Conservation (phyloP, 2,113 vertebrate genomes). For the Oryzias javanicus region DNA sequence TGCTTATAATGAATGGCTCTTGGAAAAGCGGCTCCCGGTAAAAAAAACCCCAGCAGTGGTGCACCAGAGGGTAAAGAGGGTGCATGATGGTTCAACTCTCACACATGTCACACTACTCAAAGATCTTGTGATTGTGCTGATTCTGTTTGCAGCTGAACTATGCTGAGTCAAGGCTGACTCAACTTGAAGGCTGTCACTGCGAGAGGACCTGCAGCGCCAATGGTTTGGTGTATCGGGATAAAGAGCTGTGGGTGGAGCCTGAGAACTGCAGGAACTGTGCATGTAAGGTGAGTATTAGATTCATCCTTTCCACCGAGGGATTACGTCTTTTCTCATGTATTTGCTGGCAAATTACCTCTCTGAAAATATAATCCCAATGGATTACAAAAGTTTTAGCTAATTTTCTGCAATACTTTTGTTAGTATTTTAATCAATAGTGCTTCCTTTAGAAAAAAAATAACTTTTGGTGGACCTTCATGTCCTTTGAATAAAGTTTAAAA, state of each 20-base stretch:
- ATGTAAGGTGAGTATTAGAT: slow-evolving; percentile 82
- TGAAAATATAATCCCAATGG: no score
- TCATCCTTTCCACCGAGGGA: neutral
- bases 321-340: neutral
- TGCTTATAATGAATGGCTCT: slow-evolving; percentile 39
- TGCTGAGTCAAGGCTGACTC: slow-evolving; percentile 91
- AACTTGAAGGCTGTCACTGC: slow-evolving; percentile 94
- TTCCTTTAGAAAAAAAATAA: no score
- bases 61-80: slow-evolving; percentile 1
- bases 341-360: no score
- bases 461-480: no score
- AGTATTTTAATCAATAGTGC: no score
- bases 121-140: neutral
- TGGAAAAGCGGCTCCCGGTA: slow-evolving; percentile 27
- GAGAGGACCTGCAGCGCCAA: slow-evolving; percentile 92
- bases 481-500: no score
- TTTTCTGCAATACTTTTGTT: no score
- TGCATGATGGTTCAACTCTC: slow-evolving; percentile 3
- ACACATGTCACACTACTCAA: slow-evolving; percentile 15
- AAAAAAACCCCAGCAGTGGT: slow-evolving; percentile 6
- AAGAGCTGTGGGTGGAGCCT: slow-evolving; percentile 91
- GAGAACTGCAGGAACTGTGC: slow-evolving; percentile 94
- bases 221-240: slow-evolving; percentile 85
- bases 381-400: no score
- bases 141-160: slow-evolving; percentile 85